Base-by-base conservation (phyloP, 2,113 vertebrate genomes). In the Formicarius rufipectus region DNA sequence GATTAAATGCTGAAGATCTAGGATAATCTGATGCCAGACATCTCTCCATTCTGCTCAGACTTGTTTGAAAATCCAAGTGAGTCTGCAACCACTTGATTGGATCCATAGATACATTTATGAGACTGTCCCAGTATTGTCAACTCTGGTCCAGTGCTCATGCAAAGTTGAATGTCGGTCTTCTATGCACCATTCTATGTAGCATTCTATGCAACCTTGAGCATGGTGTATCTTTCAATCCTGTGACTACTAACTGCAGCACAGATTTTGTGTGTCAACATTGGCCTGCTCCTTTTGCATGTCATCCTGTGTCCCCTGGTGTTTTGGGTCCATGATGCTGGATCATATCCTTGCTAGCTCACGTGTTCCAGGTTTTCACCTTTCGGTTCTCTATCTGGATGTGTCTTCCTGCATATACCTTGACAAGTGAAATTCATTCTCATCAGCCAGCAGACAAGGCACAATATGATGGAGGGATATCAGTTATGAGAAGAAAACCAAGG, bases 331-430 rank as follows among this genome's bases (percentile, higher is more conserved):
- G 22, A n/a, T n/a, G 31, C 13, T 71, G 63, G n/a, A 49, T 71
- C 20, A 37, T 37, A 33, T 44, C 24, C 66, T 73, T 49, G 6
- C 24, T 76, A 62, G 25, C 13, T 83, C 42, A 53, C 0, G 0
- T 2, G 4, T 21, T 85, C n/a, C 31, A 39, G 30, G 6, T 85
- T 87, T 82, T 63, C 14, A 68, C 24, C 25, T 62, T 62, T 74
- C 27, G 64, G 30, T 30, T 25, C 31, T 76, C 40, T 30, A 8
- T 9, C 11, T 74, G 40, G 10, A 24, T n/a, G 18, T n/a, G 7
- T 52, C 14, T 66, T 23, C 13, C 17, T 58, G 14, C 3, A 25
- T 11, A 13, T 8, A 13, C 12, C 7, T 81, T 0, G 0, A 10
- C 12, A 42, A 3, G 4, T 33, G 45, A 69, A 88, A 90, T 66